Evolutionary conservation across 2,113 vertebrate species (phyloP).

Genomic region (Penelope pileata): DNA sequence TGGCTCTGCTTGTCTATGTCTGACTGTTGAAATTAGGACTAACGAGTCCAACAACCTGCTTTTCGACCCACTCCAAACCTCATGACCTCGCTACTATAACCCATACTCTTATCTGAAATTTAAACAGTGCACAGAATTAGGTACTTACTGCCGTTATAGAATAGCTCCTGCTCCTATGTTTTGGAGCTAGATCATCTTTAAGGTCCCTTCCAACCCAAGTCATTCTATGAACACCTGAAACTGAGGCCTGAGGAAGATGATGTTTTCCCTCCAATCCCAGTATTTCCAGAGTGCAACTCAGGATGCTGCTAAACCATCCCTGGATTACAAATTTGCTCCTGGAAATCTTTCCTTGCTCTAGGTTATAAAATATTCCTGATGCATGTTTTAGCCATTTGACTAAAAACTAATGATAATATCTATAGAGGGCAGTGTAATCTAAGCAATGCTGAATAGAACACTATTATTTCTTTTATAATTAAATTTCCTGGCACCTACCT

Average conservation of each 20-base stretch:
- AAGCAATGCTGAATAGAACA: background rate
- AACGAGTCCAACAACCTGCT: background rate
- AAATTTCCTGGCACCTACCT: background rate
- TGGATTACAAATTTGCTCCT: background rate
- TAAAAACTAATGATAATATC: background rate
- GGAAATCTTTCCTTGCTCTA: background rate
- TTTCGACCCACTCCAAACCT: background rate
- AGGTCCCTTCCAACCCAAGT: background rate
- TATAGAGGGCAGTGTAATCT: constrained; percentile 51
- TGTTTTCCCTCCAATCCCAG: background rate
- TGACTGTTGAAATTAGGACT: background rate
- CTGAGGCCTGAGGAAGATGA: background rate
- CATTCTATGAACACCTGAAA: background rate
- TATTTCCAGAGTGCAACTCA: background rate
- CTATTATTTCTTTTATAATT: background rate
- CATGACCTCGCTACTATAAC: background rate
- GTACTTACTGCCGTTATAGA: background rate
- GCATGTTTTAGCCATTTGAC: background rate
- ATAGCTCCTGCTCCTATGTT: background rate
- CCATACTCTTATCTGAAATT: rapidly evolving
- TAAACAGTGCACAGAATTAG: background rate
- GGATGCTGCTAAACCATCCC: background rate
- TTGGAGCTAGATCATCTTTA: background rate
- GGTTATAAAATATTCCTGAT: background rate
- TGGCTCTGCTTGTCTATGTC: background rate